Conservation (phyloP, 2,888 invertebrate genomes). For the Cyaniris semiargus region DNA sequence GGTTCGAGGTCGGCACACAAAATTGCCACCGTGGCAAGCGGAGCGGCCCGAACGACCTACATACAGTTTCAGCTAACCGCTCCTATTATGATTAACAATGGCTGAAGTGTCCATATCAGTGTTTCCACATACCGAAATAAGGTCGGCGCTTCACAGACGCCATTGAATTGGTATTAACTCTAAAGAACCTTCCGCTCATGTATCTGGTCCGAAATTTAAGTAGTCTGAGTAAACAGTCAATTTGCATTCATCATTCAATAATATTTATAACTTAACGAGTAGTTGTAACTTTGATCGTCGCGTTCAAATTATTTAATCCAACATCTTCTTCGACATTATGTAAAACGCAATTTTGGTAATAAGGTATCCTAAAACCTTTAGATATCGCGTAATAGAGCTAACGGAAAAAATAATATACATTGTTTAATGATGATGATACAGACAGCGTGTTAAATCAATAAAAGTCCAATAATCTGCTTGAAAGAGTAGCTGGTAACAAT, state of each 20-base stretch:
- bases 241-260: constrained; percentile 1
- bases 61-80: constrained; percentile 66
- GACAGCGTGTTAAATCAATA: not conserved
- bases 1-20: constrained; percentile 73
- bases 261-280: not conserved
- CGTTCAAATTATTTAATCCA: not conserved
- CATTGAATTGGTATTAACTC: constrained; percentile 10
- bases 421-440: not conserved
- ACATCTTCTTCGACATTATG: not conserved
- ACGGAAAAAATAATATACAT: too few relatives aligned
- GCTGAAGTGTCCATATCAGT: constrained; percentile 59
- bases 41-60: constrained; percentile 76
- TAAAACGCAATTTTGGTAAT: not conserved
- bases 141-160: not conserved
- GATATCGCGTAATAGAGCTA: not conserved
- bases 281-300: not conserved
- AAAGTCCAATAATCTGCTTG: not conserved
- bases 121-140: constrained; percentile 31
- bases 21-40: constrained; percentile 74
- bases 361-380: not conserved
- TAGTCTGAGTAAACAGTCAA: not conserved
- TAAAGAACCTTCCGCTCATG: not conserved
- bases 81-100: constrained; percentile 72
- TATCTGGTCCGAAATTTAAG: not conserved
- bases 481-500: not conserved